Percentiles rank a stretch among this genome's conserved stretches.
phyloP scores from a whole-genome alignment of 2,888 invertebrate genomes.

The Cataglyphis altisquamis region DNA sequence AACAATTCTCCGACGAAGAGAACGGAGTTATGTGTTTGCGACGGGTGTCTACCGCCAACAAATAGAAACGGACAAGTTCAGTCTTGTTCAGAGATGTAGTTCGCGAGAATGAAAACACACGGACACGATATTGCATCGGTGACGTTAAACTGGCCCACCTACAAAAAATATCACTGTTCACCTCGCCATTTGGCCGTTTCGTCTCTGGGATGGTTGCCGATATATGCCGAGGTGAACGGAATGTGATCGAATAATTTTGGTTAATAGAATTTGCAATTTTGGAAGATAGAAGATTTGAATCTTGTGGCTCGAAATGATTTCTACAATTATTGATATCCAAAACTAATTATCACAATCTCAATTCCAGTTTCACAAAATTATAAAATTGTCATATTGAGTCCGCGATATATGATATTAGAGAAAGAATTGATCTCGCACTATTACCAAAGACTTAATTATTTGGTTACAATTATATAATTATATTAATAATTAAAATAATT shows the following conservation, averaged over 20 bases:
- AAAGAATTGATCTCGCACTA: neutral
- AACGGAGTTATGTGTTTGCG: conserved; percentile 60
- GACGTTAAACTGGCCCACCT: conserved; percentile 59
- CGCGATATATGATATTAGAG: neutral
- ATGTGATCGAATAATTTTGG: conserved; percentile 1
- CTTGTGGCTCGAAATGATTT: neutral
- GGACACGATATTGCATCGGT: conserved; percentile 36
- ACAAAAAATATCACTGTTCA: conserved; percentile 24
- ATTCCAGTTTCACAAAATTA: neutral
- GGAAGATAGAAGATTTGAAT: neutral
- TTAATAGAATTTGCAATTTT: neutral
- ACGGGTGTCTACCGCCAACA: conserved; percentile 48
- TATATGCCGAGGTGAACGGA: neutral
- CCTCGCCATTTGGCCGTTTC: conserved; percentile 24
- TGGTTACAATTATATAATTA: no score
- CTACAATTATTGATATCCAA: neutral
- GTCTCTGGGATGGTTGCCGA: neutral
- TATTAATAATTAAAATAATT: no score
- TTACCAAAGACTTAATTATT: neutral
- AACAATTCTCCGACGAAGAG: conserved; percentile 34
- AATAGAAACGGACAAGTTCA: conserved; percentile 47
- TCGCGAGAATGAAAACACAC: conserved; percentile 20
- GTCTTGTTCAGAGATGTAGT: conserved; percentile 41
- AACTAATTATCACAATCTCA: neutral
- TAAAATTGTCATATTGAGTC: neutral